Evolutionary conservation across 2,888 invertebrate species (phyloP).

Genomic region (Oxystoma pomonae): DNA sequence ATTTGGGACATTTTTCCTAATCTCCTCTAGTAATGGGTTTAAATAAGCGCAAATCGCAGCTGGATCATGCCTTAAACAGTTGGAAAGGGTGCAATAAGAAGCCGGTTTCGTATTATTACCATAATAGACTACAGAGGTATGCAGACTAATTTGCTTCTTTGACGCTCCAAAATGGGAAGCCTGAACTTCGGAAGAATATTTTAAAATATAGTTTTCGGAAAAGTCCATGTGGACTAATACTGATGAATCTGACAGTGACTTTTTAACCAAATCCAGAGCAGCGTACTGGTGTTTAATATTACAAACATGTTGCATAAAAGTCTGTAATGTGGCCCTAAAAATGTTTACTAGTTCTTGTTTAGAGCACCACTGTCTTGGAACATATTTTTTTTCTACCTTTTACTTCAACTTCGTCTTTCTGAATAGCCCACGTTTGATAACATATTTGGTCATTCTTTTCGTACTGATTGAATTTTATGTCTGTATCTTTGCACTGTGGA

Average conservation of each 20-base stretch:
- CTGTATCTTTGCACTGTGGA: background rate
- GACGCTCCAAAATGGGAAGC: constrained; percentile 11
- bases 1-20: constrained; percentile 7
- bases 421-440: constrained; percentile 2
- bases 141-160: constrained; percentile 9
- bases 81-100: constrained; percentile 14
- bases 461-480: constrained; percentile 1
- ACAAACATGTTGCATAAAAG: background rate
- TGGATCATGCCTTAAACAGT: constrained; percentile 16
- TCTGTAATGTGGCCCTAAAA: background rate
- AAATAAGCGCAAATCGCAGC: constrained; percentile 18
- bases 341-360: background rate
- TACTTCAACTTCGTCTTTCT: background rate
- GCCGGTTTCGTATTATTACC: background rate
- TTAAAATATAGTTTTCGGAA: constrained; percentile 9
- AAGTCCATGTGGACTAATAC: constrained; percentile 4
- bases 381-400: no score
- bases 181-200: constrained; percentile 14
- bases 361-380: no score
- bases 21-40: constrained; percentile 3
- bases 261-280: background rate
- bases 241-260: background rate
- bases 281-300: background rate
- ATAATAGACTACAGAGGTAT: constrained; percentile 9
- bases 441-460: constrained; percentile 7